Conservation (phyloP, 64 coral and sea anemone genomes). For the Pocillopora damicornis region DNA sequence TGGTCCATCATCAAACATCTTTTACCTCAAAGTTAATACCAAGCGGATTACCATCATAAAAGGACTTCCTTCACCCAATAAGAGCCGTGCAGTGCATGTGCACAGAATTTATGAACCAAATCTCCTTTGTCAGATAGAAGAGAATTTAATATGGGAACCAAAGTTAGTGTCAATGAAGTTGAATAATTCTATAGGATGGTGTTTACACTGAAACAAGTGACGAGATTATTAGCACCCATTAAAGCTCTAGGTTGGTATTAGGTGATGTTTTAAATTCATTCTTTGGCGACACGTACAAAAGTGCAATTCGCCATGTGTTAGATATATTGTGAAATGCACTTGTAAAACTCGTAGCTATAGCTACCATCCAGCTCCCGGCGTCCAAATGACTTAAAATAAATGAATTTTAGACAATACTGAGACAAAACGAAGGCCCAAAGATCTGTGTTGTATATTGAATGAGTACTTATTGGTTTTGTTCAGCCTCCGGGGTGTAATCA, state of each 20-base stretch:
- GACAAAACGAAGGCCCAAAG: neutral
- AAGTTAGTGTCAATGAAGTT: neutral
- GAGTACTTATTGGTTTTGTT: neutral
- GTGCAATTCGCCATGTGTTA: conserved; percentile 3
- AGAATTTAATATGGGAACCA: neutral
- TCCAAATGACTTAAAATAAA: neutral
- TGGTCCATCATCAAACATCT: neutral
- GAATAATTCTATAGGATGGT: neutral
- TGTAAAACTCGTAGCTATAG: neutral
- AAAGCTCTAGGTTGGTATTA: neutral
- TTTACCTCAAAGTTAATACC: neutral
- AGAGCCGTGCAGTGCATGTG: neutral
- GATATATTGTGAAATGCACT: neutral
- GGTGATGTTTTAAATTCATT: neutral
- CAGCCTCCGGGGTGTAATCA: neutral
- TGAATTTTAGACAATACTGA: neutral
- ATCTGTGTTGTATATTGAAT: neutral
- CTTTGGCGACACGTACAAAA: too few relatives aligned
- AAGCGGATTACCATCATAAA: neutral
- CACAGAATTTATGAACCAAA: neutral
- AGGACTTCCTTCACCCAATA: neutral
- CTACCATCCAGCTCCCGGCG: neutral
- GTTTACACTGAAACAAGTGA: neutral
- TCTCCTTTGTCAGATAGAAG: neutral
- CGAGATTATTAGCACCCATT: neutral